phyloP scores from a whole-genome alignment of 2,797 vertebrate species.

The Melopsittacus undulatus region DNA sequence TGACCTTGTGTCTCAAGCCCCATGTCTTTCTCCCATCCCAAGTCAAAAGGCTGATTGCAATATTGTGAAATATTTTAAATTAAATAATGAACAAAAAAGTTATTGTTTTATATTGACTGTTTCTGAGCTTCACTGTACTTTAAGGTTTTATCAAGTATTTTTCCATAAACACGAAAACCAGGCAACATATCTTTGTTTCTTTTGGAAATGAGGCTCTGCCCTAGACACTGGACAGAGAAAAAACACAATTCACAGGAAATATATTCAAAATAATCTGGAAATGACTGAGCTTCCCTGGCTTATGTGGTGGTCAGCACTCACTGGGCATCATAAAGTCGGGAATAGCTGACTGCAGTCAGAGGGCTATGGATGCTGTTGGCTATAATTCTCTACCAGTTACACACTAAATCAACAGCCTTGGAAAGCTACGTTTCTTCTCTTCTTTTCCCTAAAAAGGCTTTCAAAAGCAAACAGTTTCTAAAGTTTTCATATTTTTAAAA shows the following conservation, averaged over 20 bases:
- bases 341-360: neutral
- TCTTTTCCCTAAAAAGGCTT: neutral
- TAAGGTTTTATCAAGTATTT: neutral
- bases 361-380: neutral
- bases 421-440: neutral
- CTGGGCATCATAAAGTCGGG: neutral
- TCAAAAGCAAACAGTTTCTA: neutral
- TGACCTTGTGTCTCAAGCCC: neutral
- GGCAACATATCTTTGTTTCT: neutral
- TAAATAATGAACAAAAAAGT: neutral
- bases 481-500: neutral
- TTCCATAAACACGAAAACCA: neutral
- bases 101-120: neutral
- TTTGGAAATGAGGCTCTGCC: neutral
- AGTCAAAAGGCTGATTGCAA: neutral
- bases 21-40: neutral
- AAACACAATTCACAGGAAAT: neutral
- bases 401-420: neutral
- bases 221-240: neutral
- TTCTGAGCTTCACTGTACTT: neutral
- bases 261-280: neutral
- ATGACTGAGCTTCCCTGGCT: neutral
- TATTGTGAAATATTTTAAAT: neutral
- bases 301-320: accelerated
- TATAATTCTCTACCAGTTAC: neutral